Base-by-base conservation (phyloP, 2,888 invertebrate species). In the Pandemis heparana region DNA sequence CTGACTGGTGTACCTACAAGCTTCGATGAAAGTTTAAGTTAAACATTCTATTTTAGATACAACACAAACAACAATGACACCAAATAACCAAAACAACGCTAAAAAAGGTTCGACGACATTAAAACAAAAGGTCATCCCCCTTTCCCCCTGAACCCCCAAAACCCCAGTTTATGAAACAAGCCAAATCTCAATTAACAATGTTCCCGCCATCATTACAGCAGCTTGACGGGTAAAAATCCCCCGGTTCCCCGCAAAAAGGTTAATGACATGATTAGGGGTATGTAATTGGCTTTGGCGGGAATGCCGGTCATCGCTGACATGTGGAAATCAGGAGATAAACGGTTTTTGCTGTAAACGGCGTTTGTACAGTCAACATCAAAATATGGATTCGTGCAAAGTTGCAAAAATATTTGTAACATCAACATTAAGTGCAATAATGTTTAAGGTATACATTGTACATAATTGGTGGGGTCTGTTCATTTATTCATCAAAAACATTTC, bases 241-340 rank as follows among this genome's bases (percentile, higher is more conserved):
- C 85, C 83, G 85, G 87, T 83, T 80, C 78, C 80, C 69, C 62
- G 85, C 84, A 87, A 89, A 89, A 89, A 89, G 86, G 88, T 86
- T 88, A 89, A 89, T 88, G 86, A 83, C 86, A 71, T 77, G 80
- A 84, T 88, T 89, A 82, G 87, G 84, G 84, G 85, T 83, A 79
- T 79, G 79, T 87, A 88, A 89, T 87, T 88, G 87, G 85, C 83
- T 81, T 79, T 80, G 68, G 62, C 56, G 16, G 38, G 56, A 65
- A 60, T 18, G 71, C 71, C 43, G 18, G 61, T 66, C 71, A 71
- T 66, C 53, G 18, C 56, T 46, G 59, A 64, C 41, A 65, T 65
- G 65, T 65, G 65, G 39, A 39, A 38, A 61, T 38, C 38, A 38
- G 38, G 38, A 23, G 59, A n/a, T 39, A 53, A 53, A 53, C n/a